Percentiles rank a stretch among this genome's conserved stretches.
These are phyloP conservation scores for Antheraea mylitta DNA, from an alignment of 1,140 invertebrate genomes.

Conservation along the genomic window DNA sequence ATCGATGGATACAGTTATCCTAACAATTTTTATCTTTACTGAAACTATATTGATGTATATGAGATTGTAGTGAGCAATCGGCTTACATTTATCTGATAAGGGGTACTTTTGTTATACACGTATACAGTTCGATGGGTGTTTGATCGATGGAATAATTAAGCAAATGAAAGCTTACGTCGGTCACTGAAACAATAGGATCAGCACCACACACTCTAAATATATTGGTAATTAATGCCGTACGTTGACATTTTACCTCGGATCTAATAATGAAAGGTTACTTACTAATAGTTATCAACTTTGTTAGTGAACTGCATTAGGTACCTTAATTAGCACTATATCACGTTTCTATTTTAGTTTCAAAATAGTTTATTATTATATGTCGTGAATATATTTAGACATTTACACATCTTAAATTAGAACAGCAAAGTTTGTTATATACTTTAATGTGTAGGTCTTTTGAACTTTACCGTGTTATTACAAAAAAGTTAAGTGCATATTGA, in stretches of 20 bases:
- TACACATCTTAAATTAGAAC: no score
- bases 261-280: background rate
- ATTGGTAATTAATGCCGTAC: background rate
- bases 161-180: slow-evolving; percentile 16
- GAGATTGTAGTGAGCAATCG: slow-evolving; percentile 46
- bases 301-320: background rate
- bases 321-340: background rate
- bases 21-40: background rate
- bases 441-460: no score
- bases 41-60: slow-evolving; percentile 29
- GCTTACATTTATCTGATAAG: slow-evolving; percentile 54
- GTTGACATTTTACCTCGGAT: background rate
- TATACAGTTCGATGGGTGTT: slow-evolving; percentile 33
- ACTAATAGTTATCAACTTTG: background rate
- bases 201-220: background rate
- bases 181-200: slow-evolving; percentile 8
- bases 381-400: no score
- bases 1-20: background rate
- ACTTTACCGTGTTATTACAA: no score
- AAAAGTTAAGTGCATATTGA: no score
- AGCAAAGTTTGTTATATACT: background rate
- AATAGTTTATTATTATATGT: no score
- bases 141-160: slow-evolving; percentile 42
- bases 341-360: no score
- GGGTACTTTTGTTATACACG: slow-evolving; percentile 23